Conservation (phyloP, 2,888 invertebrate genomes). For the Tryphoninae sp. region DNA sequence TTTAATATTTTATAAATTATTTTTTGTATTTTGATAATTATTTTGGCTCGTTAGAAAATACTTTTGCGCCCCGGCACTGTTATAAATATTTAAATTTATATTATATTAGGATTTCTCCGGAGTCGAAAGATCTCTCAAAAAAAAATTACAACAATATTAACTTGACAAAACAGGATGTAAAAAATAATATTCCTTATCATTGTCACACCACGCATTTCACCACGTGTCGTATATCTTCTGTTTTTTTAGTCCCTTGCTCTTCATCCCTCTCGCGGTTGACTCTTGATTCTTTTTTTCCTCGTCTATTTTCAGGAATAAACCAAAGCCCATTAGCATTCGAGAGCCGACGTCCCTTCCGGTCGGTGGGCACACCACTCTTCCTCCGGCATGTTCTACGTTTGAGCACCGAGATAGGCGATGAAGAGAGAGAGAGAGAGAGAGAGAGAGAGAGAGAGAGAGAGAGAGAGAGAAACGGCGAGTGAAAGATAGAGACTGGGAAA, state of each 20-base stretch:
- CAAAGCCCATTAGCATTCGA: conserved; percentile 46
- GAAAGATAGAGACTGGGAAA: background rate
- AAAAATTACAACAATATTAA: background rate
- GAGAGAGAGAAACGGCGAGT: background rate
- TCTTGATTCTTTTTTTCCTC: background rate
- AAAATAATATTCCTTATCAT: conserved; percentile 35
- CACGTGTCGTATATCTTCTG: background rate
- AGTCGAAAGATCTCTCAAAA: background rate
- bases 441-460: background rate
- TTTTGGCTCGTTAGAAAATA: too few relatives aligned
- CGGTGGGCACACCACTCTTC: conserved; percentile 25
- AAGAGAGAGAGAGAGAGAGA: background rate
- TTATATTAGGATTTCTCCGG: background rate
- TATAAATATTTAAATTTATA: too few relatives aligned
- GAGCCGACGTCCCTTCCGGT: conserved; percentile 40
- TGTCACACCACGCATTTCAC: conserved; percentile 5
- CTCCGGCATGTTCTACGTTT: conserved; percentile 30
- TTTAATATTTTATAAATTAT: too few relatives aligned
- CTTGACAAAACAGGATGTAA: background rate
- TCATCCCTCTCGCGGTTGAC: too few relatives aligned
- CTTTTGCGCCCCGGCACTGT: too few relatives aligned
- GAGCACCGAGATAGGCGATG: background rate
- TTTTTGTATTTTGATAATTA: too few relatives aligned
- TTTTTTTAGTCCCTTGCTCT: background rate
- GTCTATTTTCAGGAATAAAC: conserved; percentile 23